Evolutionary conservation across 2,113 vertebrate species (phyloP).

Genomic region (Triplophysa rosa): DNA sequence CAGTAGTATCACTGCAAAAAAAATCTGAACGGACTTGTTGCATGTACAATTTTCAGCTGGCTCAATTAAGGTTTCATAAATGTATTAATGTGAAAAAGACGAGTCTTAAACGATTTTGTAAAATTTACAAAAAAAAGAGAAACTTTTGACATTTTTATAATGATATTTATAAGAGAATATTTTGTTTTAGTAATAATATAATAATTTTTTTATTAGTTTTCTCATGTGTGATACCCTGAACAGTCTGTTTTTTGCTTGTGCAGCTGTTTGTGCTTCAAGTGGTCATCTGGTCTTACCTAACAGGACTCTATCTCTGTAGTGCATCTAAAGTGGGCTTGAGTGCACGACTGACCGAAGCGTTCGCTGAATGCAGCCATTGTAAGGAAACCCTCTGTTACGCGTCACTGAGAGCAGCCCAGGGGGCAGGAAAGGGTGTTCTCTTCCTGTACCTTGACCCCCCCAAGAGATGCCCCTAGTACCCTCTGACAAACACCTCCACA

Average conservation of each 20-base stretch:
- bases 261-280: neutral
- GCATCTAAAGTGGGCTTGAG: slow-evolving; percentile 34
- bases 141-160: no score
- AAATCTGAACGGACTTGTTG: no score
- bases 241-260: neutral
- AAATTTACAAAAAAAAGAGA: no score
- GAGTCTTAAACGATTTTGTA: no score
- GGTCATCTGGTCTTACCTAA: slow-evolving; percentile 10
- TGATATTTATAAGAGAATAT: no score
- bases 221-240: no score
- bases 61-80: no score
- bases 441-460: slow-evolving; percentile 68
- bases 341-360: slow-evolving; percentile 8
- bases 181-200: no score
- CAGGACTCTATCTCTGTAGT: slow-evolving; percentile 31
- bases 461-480: slow-evolving; percentile 9
- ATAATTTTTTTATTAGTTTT: no score
- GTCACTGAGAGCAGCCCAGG: slow-evolving; percentile 59
- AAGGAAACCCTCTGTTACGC: slow-evolving; percentile 59
- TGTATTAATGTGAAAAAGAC: no score
- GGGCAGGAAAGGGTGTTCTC: slow-evolving; percentile 70
- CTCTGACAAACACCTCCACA: slow-evolving; percentile 56
- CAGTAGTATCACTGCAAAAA: no score
- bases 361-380: slow-evolving; percentile 59
- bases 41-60: no score